These are phyloP conservation scores for Caenorhabditis briggsae DNA, from an alignment of 1,140 invertebrate genomes.

Conservation along the genomic window DNA sequence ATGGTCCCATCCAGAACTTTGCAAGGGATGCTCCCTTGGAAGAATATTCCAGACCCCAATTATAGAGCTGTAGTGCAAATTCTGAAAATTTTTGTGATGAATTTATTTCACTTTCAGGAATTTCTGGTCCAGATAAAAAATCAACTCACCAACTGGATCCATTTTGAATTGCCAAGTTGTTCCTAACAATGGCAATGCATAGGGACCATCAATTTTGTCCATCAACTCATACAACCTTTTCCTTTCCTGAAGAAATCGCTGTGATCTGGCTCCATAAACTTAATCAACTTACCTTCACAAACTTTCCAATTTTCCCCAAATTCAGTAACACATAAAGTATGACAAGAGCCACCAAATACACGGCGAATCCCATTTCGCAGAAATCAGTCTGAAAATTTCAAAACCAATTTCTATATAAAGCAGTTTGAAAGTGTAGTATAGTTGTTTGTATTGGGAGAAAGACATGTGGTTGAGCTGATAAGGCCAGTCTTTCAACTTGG, in stretches of 20 bases:
- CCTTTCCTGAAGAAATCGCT: neutral
- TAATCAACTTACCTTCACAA: neutral
- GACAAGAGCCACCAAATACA: slow-evolving; percentile 4
- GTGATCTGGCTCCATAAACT: neutral
- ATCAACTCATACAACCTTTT: slow-evolving; percentile 14
- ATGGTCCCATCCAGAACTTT: slow-evolving; percentile 64
- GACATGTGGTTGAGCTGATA: slow-evolving; percentile 28
- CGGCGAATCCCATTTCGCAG: slow-evolving; percentile 44
- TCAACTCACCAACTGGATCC: slow-evolving; percentile 34
- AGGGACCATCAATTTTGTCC: slow-evolving; percentile 53
- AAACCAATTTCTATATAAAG: slow-evolving; percentile 2
- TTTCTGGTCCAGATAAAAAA: too few relatives aligned
- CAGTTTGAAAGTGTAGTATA: slow-evolving; percentile 31
- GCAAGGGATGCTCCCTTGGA: slow-evolving; percentile 51
- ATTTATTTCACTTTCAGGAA: too few relatives aligned
- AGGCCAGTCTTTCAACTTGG: neutral
- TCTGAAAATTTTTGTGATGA: slow-evolving; percentile 10
- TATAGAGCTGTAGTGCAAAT: slow-evolving; percentile 57
- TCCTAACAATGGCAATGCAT: slow-evolving; percentile 60
- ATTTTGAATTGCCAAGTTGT: slow-evolving; percentile 64
- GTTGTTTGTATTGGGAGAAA: neutral
- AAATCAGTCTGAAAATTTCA: neutral
- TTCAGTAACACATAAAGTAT: neutral
- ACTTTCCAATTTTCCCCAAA: neutral
- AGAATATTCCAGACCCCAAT: slow-evolving; percentile 57